Percentiles rank a stretch among this genome's conserved stretches.
phyloP scores from a whole-genome alignment of 2,888 invertebrate genomes.

The Meloe dianella region DNA sequence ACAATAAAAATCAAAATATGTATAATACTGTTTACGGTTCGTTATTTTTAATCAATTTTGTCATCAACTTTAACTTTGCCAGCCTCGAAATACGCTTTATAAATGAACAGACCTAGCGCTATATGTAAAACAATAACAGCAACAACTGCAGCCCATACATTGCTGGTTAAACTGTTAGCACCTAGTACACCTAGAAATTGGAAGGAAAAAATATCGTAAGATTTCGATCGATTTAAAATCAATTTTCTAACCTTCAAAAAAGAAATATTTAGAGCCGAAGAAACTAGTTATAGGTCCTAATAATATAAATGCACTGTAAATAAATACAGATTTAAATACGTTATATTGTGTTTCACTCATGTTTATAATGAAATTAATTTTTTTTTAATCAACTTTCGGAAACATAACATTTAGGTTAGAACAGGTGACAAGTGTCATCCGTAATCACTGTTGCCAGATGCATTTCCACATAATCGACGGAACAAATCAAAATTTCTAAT shows the following conservation, averaged over 20 bases:
- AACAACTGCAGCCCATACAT: conserved; percentile 79
- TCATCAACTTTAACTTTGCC: conserved; percentile 55
- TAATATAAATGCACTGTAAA: conserved; percentile 78
- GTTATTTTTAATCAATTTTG: conserved; percentile 46
- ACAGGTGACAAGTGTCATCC: not conserved
- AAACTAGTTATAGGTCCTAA: conserved; percentile 77
- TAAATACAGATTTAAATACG: conserved; percentile 77
- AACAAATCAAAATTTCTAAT: too few relatives aligned
- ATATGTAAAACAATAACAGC: conserved; percentile 78
- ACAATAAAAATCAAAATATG: not conserved
- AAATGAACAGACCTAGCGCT: conserved; percentile 79
- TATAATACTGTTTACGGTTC: not conserved
- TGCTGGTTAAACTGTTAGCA: conserved; percentile 66
- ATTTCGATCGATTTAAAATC: not conserved
- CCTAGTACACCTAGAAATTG: conserved; percentile 61
- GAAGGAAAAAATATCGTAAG: not conserved
- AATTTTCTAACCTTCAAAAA: conserved; percentile 69
- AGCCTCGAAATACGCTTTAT: conserved; percentile 72
- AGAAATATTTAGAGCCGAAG: conserved; percentile 70
- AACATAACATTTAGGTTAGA: conserved; percentile 1
- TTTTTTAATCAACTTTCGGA: not conserved
- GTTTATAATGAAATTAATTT: conserved; percentile 4
- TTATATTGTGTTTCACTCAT: conserved; percentile 70
- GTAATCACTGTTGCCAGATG: not conserved
- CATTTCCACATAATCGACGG: not conserved